Evolutionary conservation across 2,888 invertebrate species (phyloP).

Genomic region (Lacanobia oleracea): DNA sequence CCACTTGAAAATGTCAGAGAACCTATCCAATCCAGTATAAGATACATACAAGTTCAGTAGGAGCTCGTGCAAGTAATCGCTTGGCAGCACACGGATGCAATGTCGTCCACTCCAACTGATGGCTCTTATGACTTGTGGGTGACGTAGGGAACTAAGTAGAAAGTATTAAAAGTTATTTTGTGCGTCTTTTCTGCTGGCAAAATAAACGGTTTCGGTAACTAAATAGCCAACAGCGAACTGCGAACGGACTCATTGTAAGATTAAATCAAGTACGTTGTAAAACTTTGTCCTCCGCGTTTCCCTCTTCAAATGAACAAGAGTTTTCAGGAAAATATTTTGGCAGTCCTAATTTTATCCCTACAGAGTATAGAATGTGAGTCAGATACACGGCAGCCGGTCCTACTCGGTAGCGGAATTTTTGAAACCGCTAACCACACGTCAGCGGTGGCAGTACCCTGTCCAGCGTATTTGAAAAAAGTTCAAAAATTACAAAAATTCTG

Average conservation of each 20-base stretch:
- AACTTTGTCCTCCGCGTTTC: no score
- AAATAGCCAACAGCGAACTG: background rate
- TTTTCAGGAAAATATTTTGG: background rate
- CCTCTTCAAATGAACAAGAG: background rate
- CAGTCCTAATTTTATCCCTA: background rate
- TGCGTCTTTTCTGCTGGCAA: no score
- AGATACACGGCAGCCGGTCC: no score
- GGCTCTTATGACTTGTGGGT: slow-evolving; percentile 20
- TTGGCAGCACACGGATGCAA: slow-evolving; percentile 14
- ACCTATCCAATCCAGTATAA: background rate
- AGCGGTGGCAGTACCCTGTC: background rate
- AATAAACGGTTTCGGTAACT: no score
- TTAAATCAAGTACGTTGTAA: background rate
- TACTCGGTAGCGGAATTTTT: slow-evolving; percentile 1
- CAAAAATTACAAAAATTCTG: slow-evolving; percentile 14
- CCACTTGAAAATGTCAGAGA: no score
- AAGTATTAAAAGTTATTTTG: no score
- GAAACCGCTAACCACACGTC: background rate
- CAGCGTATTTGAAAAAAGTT: background rate
- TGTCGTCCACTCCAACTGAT: slow-evolving; percentile 3
- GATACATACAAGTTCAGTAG: no score
- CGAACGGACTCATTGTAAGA: background rate
- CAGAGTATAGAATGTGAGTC: background rate
- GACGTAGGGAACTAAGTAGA: background rate
- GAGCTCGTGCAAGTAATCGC: background rate